phyloP scores from a whole-genome alignment of 2,113 vertebrate species.

The Anolis sagrei region DNA sequence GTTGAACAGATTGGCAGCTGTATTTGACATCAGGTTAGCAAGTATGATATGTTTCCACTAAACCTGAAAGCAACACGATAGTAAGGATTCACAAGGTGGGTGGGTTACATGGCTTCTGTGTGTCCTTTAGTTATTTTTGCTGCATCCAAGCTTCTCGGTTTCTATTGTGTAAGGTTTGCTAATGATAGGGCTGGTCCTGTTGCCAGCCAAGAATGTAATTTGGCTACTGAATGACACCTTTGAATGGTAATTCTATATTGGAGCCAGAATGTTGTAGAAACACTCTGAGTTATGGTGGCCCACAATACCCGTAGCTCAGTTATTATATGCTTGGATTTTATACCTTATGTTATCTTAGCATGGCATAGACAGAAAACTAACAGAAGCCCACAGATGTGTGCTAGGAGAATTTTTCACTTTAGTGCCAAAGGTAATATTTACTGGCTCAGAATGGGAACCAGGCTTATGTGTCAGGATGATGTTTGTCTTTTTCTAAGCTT shows the following conservation, averaged over 20 bases:
- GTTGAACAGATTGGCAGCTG: too few relatives aligned
- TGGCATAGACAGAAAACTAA: background rate
- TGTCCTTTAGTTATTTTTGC: too few relatives aligned
- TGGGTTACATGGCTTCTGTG: too few relatives aligned
- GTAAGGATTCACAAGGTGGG: too few relatives aligned
- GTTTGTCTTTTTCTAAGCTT: conserved; percentile 13
- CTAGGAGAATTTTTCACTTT: background rate
- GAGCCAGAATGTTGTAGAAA: background rate
- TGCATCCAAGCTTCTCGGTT: too few relatives aligned
- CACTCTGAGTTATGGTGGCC: background rate
- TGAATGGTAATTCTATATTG: background rate
- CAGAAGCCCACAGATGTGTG: background rate
- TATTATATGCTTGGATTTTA: background rate
- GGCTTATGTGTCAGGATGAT: background rate
- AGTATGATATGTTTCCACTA: too few relatives aligned
- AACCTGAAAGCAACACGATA: too few relatives aligned
- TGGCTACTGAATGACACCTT: background rate
- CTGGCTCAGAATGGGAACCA: background rate
- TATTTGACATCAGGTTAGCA: too few relatives aligned
- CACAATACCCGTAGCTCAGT: background rate
- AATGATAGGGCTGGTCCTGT: too few relatives aligned
- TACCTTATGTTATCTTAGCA: background rate
- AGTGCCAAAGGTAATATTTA: conserved; percentile 22
- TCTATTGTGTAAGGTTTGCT: too few relatives aligned
- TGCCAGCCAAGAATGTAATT: background rate